Evolutionary conservation across 2,797 vertebrate genomes (phyloP).

Genomic region (Bovichtus variegatus): DNA sequence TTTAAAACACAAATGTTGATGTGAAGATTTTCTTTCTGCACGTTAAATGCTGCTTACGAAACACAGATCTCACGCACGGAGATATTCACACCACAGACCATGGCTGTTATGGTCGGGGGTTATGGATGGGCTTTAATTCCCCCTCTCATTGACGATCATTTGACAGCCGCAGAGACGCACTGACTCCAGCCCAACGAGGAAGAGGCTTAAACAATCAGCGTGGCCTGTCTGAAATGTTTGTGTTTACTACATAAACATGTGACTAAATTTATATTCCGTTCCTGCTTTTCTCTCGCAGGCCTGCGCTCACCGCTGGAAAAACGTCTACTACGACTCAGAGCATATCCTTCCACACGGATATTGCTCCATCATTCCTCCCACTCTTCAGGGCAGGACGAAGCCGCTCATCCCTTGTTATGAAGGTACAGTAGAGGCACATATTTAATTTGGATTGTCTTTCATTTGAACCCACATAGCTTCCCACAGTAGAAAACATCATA

Average conservation of each 20-base stretch:
- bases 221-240: slow-evolving; percentile 39
- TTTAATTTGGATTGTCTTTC: neutral
- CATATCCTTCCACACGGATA: slow-evolving; percentile 96
- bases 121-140: slow-evolving; percentile 64
- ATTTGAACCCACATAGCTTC: neutral
- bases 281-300: slow-evolving; percentile 83
- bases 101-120: slow-evolving; percentile 65
- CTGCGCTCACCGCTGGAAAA: slow-evolving; percentile 99
- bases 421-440: slow-evolving; percentile 83
- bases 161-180: slow-evolving; percentile 72
- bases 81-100: slow-evolving; percentile 78
- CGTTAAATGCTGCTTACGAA: slow-evolving; percentile 49
- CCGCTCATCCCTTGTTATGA: slow-evolving; percentile 96
- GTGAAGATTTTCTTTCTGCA: slow-evolving; percentile 22
- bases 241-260: slow-evolving; percentile 42
- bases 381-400: slow-evolving; percentile 89
- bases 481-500: neutral
- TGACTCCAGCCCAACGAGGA: slow-evolving; percentile 68
- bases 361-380: slow-evolving; percentile 93
- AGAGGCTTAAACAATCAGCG: slow-evolving; percentile 37
- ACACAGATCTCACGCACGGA: slow-evolving; percentile 43
- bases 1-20: slow-evolving; percentile 45
- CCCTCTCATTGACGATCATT: slow-evolving; percentile 67
- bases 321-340: slow-evolving; percentile 94
- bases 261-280: slow-evolving; percentile 34